Evolutionary conservation across 1,140 invertebrate genomes (phyloP).

Genomic region (Holotrichia oblita): DNA sequence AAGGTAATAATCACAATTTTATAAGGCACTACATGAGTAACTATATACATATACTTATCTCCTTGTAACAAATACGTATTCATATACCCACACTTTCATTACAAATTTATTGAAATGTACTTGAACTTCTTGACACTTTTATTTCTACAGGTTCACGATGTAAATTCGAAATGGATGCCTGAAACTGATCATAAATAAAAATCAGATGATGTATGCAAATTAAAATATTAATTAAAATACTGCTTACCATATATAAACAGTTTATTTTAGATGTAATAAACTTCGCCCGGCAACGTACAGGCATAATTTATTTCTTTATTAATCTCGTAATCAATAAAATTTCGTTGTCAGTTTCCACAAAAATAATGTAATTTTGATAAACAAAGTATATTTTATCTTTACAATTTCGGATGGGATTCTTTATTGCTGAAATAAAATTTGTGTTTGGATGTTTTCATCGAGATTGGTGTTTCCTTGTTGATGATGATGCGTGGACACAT

Average conservation of each 20-base stretch:
- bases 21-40: too few relatives aligned
- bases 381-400: conserved; percentile 23
- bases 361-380: conserved; percentile 14
- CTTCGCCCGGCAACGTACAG: neutral
- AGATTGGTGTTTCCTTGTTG: neutral
- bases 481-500: neutral
- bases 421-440: conserved; percentile 35
- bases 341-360: conserved; percentile 18
- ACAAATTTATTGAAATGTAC: conserved; percentile 20
- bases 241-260: conserved; percentile 14
- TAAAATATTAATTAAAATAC: conserved; percentile 31
- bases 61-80: neutral
- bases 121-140: conserved; percentile 25
- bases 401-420: conserved; percentile 20
- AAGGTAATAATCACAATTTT: too few relatives aligned
- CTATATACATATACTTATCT: neutral
- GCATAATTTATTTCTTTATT: conserved; percentile 21
- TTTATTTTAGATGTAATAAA: conserved; percentile 16
- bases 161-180: neutral
- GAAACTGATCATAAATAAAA: conserved; percentile 2
- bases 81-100: conserved; percentile 13
- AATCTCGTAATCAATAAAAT: conserved; percentile 31
- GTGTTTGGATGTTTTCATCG: conserved; percentile 18
- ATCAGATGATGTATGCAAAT: conserved; percentile 10
- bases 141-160: neutral